Evolutionary conservation across 1,140 invertebrate genomes (phyloP).

Genomic region (Ridgeia piscesae): DNA sequence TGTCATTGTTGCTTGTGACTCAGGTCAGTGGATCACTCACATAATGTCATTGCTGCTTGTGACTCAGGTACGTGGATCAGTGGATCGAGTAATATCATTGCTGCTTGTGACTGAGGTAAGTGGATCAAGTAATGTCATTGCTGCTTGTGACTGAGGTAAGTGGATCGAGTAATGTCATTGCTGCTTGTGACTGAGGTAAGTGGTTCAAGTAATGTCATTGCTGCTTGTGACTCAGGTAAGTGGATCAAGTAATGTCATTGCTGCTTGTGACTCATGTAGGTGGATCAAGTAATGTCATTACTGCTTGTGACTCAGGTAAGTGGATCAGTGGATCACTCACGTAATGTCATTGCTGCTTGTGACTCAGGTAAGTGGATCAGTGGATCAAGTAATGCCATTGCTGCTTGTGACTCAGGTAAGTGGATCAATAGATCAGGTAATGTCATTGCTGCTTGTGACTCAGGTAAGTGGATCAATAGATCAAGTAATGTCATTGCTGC

Average conservation of each 20-base stretch:
- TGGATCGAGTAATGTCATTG: neutral
- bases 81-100: neutral
- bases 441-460: slow-evolving; percentile 9
- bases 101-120: slow-evolving; percentile 7
- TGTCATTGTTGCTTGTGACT: slow-evolving; percentile 1
- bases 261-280: too few relatives aligned
- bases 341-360: slow-evolving; percentile 7
- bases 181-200: slow-evolving; percentile 7
- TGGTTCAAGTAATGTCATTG: neutral
- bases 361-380: neutral
- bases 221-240: slow-evolving; percentile 2
- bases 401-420: neutral
- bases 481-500: slow-evolving; percentile 2
- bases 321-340: neutral
- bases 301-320: neutral
- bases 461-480: neutral
- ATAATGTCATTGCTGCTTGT: slow-evolving; percentile 1
- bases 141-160: slow-evolving; percentile 7
- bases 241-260: too few relatives aligned
- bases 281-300: neutral
- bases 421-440: neutral
- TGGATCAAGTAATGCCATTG: neutral
- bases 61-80: too few relatives aligned
- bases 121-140: neutral
- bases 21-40: neutral